A percentile compares a stretch with the other conserved stretches of the same genome.
phyloP scores from a whole-genome alignment of 2,113 vertebrate species.

The Silurus meridionalis region DNA sequence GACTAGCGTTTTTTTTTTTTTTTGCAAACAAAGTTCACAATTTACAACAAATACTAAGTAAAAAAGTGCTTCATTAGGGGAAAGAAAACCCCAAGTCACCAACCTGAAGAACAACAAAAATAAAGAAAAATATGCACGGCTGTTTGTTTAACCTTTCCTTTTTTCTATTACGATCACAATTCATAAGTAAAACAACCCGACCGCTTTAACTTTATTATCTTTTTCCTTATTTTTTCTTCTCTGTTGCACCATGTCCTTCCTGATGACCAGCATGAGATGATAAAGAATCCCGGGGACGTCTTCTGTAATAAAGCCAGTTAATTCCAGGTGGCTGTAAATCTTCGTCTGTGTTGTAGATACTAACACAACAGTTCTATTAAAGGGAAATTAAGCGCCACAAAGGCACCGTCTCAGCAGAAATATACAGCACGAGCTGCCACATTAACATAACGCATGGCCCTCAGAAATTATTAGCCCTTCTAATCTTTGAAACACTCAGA shows the following conservation, averaged over 20 bases:
- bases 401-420: slow-evolving; percentile 76
- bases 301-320: slow-evolving; percentile 64
- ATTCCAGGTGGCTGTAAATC: slow-evolving; percentile 67
- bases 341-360: slow-evolving; percentile 64
- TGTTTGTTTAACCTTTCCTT: slow-evolving; percentile 22
- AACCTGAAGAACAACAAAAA: neutral
- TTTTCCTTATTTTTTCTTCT: slow-evolving; percentile 23
- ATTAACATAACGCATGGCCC: slow-evolving; percentile 81
- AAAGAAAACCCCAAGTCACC: neutral
- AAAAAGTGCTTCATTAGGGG: neutral
- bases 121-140: neutral
- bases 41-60: neutral
- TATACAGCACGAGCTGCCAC: slow-evolving; percentile 68
- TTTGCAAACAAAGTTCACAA: neutral
- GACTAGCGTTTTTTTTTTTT: neutral
- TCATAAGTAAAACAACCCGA: neutral
- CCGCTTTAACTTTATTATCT: slow-evolving; percentile 19
- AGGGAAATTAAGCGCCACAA: slow-evolving; percentile 72
- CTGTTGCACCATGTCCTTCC: slow-evolving; percentile 52
- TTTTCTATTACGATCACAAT: neutral
- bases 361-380: slow-evolving; percentile 67
- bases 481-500: slow-evolving; percentile 78
- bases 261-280: slow-evolving; percentile 48
- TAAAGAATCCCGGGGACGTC: slow-evolving; percentile 62
- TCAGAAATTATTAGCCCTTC: slow-evolving; percentile 75